These are phyloP conservation scores for Megaceryle torquata DNA, from an alignment of 2,113 vertebrate species.

Conservation along the genomic window DNA sequence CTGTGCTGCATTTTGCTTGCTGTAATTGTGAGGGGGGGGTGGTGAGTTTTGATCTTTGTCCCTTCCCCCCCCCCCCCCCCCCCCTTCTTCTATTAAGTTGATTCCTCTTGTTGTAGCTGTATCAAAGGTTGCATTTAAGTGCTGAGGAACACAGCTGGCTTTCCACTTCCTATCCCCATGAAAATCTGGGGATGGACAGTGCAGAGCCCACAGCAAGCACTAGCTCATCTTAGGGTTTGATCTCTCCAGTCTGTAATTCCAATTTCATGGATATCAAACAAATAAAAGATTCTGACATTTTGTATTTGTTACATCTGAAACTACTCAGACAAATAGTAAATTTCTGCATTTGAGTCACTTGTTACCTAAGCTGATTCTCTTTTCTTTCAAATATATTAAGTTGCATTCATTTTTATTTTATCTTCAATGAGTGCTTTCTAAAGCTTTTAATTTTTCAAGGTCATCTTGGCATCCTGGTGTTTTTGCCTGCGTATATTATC, in stretches of 20 bases:
- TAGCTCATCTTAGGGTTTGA: background rate
- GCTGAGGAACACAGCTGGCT: background rate
- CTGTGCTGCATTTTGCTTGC: too few species aligned
- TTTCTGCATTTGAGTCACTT: background rate
- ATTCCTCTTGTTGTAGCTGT: background rate
- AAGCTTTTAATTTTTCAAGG: background rate
- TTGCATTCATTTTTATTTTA: background rate
- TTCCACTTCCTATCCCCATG: background rate
- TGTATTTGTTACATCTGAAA: background rate
- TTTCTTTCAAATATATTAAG: background rate
- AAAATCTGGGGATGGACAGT: background rate
- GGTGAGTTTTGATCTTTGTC: too few species aligned
- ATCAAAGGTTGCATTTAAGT: background rate
- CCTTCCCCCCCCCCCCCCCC: too few species aligned
- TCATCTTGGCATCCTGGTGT: background rate
- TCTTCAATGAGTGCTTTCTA: background rate
- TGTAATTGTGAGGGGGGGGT: too few species aligned
- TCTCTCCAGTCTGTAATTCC: background rate
- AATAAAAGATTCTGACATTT: background rate
- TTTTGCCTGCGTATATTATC: background rate
- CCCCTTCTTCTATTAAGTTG: background rate
- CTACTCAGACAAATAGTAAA: background rate
- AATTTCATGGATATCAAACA: background rate
- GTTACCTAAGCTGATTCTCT: background rate
- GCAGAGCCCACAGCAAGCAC: background rate